phyloP scores from a whole-genome alignment of 2,888 invertebrate species.

The Dryobota labecula region DNA sequence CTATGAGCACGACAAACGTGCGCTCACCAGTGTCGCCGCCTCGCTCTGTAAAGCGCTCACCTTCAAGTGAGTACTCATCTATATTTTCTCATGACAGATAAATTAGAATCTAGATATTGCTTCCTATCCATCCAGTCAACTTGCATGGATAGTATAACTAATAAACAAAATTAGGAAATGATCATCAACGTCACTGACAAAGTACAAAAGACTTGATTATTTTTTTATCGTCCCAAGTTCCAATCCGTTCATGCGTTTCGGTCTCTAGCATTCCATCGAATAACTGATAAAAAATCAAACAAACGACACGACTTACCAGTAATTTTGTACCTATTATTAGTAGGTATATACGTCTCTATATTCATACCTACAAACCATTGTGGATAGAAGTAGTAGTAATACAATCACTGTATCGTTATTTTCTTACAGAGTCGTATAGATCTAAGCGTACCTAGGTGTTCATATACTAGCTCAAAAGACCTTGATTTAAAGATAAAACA shows the following conservation, averaged over 20 bases:
- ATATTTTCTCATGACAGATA: neutral
- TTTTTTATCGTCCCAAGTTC: neutral
- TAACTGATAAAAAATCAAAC: slow-evolving; percentile 10
- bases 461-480: slow-evolving; percentile 5
- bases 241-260: slow-evolving; percentile 6
- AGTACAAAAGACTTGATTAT: too few species aligned
- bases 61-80: slow-evolving; percentile 91
- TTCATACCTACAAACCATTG: slow-evolving; percentile 20
- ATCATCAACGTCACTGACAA: neutral
- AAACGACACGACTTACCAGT: slow-evolving; percentile 5
- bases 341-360: too few species aligned
- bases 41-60: slow-evolving; percentile 95
- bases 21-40: slow-evolving; percentile 93
- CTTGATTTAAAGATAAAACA: slow-evolving; percentile 15
- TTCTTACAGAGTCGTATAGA: slow-evolving; percentile 9
- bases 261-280: slow-evolving; percentile 1
- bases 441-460: neutral
- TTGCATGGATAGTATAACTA: neutral
- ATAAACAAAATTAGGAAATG: neutral
- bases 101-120: too few species aligned
- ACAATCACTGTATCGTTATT: slow-evolving; percentile 46
- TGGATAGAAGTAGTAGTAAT: neutral
- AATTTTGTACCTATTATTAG: neutral
- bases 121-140: neutral
- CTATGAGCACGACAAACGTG: slow-evolving; percentile 91